These are phyloP conservation scores for Platycercus adscitus DNA, from an alignment of 2,113 vertebrate genomes.

Conservation along the genomic window DNA sequence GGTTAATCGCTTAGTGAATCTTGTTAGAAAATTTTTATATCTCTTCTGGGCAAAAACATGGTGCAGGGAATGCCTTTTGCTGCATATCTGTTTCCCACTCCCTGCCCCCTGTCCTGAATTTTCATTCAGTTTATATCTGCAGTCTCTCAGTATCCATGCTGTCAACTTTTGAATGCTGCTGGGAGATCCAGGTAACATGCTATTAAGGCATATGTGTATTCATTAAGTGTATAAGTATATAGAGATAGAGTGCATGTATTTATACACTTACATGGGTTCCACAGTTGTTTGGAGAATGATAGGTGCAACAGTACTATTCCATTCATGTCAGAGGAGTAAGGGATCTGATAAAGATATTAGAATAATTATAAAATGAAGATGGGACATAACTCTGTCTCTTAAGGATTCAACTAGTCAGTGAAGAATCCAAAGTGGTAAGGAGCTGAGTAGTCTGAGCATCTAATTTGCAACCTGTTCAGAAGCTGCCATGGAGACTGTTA, in stretches of 20 bases:
- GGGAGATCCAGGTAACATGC: not conserved
- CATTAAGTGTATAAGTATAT: not conserved
- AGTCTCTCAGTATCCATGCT: rapidly evolving
- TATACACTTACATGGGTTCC: not conserved
- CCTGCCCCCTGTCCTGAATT: rapidly evolving
- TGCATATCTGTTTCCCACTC: not conserved
- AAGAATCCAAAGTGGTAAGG: not conserved
- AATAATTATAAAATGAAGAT: constrained; percentile 4
- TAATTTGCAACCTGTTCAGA: constrained; percentile 3
- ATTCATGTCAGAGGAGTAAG: not conserved
- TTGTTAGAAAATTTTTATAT: not conserved
- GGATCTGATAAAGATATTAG: not conserved
- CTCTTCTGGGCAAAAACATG: not conserved
- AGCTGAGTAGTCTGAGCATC: not conserved
- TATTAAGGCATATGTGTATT: not conserved
- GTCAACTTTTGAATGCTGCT: not conserved
- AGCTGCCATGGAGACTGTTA: constrained; percentile 15
- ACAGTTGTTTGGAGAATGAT: not conserved
- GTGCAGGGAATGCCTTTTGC: not conserved
- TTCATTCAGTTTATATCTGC: not conserved
- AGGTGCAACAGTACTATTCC: not conserved
- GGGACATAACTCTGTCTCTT: not conserved
- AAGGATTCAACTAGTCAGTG: not conserved
- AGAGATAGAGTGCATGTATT: not conserved
- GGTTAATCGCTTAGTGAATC: rapidly evolving